These are phyloP conservation scores for Ommatoiulus sabulosus DNA, from an alignment of 2,888 invertebrate species.

Conservation along the genomic window DNA sequence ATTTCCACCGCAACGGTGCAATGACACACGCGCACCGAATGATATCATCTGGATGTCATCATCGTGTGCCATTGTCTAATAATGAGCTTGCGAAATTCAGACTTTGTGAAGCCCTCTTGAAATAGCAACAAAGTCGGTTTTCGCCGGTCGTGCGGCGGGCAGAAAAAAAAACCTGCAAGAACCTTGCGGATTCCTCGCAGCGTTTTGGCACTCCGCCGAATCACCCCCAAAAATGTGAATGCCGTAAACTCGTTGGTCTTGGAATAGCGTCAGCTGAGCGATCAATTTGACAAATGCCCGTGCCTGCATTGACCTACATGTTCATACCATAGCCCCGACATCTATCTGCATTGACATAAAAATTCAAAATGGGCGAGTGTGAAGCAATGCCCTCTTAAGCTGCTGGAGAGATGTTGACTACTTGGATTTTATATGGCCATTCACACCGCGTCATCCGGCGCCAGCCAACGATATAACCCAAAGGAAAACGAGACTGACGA, in stretches of 20 bases:
- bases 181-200: background rate
- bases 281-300: slow-evolving; percentile 11
- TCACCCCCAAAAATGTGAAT: background rate
- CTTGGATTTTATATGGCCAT: background rate
- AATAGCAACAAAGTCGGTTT: slow-evolving; percentile 9
- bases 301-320: slow-evolving; percentile 21
- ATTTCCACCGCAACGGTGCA: background rate
- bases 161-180: background rate
- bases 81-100: background rate
- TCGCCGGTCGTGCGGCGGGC: background rate
- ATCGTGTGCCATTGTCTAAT: background rate
- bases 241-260: background rate
- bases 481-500: background rate
- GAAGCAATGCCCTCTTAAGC: background rate
- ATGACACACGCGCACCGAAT: background rate
- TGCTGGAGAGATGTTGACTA: background rate
- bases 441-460: background rate
- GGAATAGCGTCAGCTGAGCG: background rate
- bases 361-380: background rate
- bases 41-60: slow-evolving; percentile 20
- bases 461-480: background rate
- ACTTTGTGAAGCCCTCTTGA: background rate
- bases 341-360: background rate
- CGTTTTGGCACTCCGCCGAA: background rate
- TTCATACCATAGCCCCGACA: background rate